These are phyloP conservation scores for Pteropus rufus DNA, from an alignment of 2,797 vertebrate species.

Conservation along the genomic window DNA sequence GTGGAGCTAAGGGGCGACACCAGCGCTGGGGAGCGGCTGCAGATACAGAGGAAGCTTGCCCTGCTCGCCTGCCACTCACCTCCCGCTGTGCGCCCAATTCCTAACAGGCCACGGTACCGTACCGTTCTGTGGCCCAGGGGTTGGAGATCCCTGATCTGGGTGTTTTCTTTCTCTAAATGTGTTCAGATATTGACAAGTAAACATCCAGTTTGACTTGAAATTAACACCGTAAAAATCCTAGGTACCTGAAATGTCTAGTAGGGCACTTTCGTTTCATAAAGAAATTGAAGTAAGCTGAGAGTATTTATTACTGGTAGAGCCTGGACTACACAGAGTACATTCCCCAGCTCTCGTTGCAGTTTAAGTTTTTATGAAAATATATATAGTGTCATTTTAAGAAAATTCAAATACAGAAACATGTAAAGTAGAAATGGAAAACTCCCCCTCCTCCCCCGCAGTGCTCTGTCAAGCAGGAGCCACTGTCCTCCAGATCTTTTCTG, in stretches of 20 bases:
- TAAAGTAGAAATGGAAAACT: neutral
- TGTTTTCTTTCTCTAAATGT: neutral
- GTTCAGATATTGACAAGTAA: neutral
- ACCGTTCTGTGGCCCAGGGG: too few relatives aligned
- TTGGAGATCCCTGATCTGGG: too few relatives aligned
- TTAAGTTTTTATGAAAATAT: neutral
- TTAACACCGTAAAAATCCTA: neutral
- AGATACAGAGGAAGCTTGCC: too few relatives aligned
- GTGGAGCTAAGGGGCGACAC: too few relatives aligned
- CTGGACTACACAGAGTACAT: too few relatives aligned
- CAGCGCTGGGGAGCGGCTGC: too few relatives aligned
- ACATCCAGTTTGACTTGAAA: neutral
- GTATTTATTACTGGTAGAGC: neutral
- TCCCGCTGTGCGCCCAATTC: too few relatives aligned
- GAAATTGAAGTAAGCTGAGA: neutral
- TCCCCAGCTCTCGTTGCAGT: neutral
- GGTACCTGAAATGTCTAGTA: neutral
- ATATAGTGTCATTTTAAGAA: neutral
- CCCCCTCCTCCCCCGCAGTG: neutral
- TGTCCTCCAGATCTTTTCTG: neutral
- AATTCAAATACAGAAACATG: neutral
- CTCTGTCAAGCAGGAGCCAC: neutral
- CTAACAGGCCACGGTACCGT: too few relatives aligned
- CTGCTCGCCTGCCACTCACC: too few relatives aligned
- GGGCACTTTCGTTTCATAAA: neutral